A percentile compares a stretch with the other conserved stretches of the same genome.
These are phyloP conservation scores for Cynopterus sphinx DNA, from an alignment of 2,797 vertebrate genomes.

Conservation along the genomic window DNA sequence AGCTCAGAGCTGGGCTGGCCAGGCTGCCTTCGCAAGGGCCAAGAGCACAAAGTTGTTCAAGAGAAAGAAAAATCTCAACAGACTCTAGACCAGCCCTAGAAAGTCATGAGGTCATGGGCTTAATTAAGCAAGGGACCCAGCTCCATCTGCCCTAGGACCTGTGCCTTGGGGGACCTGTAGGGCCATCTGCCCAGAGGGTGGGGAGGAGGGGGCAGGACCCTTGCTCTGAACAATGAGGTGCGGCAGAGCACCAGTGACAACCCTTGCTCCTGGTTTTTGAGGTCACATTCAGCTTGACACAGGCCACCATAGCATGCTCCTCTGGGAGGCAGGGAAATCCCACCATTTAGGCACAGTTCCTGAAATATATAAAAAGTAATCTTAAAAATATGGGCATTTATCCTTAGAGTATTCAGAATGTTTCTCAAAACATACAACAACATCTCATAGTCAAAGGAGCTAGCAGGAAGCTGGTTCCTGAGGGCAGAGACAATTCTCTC, in stretches of 20 bases:
- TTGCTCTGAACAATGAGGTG: not conserved
- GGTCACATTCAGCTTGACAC: not conserved
- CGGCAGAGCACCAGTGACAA: not conserved
- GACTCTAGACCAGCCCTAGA: not conserved
- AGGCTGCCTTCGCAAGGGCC: not conserved
- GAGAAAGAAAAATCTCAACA: not conserved
- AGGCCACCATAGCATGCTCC: not conserved
- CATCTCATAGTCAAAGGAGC: not conserved
- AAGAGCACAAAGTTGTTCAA: not conserved
- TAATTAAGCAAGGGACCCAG: not conserved
- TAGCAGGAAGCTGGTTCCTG: not conserved
- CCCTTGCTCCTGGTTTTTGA: not conserved
- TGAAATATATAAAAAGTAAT: not conserved
- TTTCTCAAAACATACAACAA: not conserved
- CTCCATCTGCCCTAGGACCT: not conserved
- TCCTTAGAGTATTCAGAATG: not conserved
- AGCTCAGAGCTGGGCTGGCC: not conserved
- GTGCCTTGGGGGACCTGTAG: not conserved
- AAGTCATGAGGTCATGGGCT: not conserved
- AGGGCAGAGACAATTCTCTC: not conserved
- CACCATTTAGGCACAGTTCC: not conserved
- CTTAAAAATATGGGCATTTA: not conserved
- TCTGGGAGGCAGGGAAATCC: not conserved
- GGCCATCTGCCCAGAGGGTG: not conserved
- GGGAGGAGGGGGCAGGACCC: no score